Base-by-base conservation (phyloP, 2,888 invertebrate genomes). In the Archips crataeganus region DNA sequence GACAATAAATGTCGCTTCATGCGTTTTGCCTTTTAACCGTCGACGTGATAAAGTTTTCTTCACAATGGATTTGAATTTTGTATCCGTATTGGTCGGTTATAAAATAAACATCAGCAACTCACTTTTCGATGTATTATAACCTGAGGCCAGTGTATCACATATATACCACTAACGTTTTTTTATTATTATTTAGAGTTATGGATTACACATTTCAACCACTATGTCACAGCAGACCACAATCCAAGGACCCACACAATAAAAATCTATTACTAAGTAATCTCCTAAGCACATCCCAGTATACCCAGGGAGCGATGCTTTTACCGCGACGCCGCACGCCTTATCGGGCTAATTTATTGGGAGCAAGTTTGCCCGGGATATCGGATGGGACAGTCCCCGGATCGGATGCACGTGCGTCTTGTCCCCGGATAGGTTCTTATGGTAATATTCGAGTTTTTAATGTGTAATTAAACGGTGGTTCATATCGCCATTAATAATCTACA, bases 181-280 rank as follows among this genome's bases (percentile, higher is more conserved):
- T 23, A 23, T 23, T 9, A 42, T 9, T 42, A 13, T 11, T 11
- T 45, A 3, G 10, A 10, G 45, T 11, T 11, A 45, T 45, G 11
- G 10, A 45, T 45, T 11, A 45, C 4, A 45, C 45, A 45, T 45
- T 45, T 45, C 11, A 45, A 45, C 11, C 45, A 45, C 39, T 45
- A 45, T 3, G 11, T 45, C 45, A 45, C 49, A n/a, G 5, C 39
- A 39, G 6, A 23, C 6, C 4, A 10, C 45, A 0, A 8, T 11
- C 45, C 10, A 4, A n/a, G 49, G 5, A 13, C 32, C 32, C 57
- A 10, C 3, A 54, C 63, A 69, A 57, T 64, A 69, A 73, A 73
- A 73, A 57, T 73, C 73, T 73, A 73, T 73, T 73, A 73, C 63
- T n/a, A 3, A 2, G 67, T 72, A 73, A 73, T 73, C 73, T 68